Base-by-base conservation (phyloP, 2,888 invertebrate species). In the Xestoiulus laeticollis region DNA sequence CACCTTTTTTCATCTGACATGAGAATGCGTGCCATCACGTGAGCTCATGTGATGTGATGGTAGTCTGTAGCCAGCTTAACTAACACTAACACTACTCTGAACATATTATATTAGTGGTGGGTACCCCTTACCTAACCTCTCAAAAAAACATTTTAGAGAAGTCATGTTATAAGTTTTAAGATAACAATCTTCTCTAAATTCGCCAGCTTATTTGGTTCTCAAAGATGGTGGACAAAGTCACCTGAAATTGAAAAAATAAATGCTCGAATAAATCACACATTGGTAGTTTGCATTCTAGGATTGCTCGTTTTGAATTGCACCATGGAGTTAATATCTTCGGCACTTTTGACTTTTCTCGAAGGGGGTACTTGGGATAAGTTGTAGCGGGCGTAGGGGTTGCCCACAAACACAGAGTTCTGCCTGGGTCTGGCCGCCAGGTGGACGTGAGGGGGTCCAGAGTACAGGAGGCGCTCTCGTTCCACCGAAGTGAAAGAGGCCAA, bases 321-420 rank as follows among this genome's bases (percentile, higher is more conserved):
- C 88, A 88, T 88, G 22, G 88, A 88, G 33, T 88, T 88, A 32
- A 89, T 88, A 82, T 89, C 89, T 85, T 89, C 89, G 0, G 96
- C 97, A 59, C 96, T 96, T 90, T 96, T 95, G 6, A 95, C 95
- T 89, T 96, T 95, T 16, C 97, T 93, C 0, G 96, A 95, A 0
- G 95, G 94, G 90, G 94, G 94, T 89, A 92, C 94, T 19, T 95
- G 94, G 89, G 95, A 94, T 88, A 95, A 93, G 86, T 95, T 94
- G 90, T 94, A 94, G 0, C 94, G 93, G 90, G 94, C 93, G 53
- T 94, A 93, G 33, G 89, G 88, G 87, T 89, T 89, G 88, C 96
- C 95, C 48, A 96, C 96, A 92, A 97, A 97, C 22, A 97, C 96
- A 4, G 97, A 97, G 92, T 97, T 97, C 93, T 96, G 95, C 16